Conservation (phyloP, 2,113 vertebrate species). For the Cepphus grylle region DNA sequence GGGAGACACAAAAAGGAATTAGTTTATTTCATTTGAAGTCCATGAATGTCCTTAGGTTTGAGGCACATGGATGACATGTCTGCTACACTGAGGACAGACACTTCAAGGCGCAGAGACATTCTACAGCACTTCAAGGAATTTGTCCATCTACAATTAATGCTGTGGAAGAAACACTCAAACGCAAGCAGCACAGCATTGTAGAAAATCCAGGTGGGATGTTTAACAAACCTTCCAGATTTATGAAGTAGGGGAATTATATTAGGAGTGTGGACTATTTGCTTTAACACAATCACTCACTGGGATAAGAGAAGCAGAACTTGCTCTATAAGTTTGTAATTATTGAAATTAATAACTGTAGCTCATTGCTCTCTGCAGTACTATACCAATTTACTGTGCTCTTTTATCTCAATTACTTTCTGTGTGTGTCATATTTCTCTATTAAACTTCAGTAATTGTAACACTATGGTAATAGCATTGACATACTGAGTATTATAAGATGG, state of each 20-base stretch:
- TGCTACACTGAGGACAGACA: not conserved
- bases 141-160: not conserved
- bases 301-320: slow-evolving; percentile 12
- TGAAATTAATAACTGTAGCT: slow-evolving; percentile 13
- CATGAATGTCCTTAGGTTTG: not conserved
- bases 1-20: not conserved
- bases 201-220: not conserved
- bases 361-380: not conserved
- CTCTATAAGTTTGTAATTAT: slow-evolving; percentile 20
- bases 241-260: not conserved
- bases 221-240: not conserved
- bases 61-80: not conserved
- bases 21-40: not conserved
- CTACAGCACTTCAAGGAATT: not conserved
- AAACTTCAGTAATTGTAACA: slow-evolving; percentile 46
- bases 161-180: not conserved
- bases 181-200: not conserved
- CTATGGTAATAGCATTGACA: slow-evolving; percentile 44
- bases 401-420: slow-evolving; percentile 53
- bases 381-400: slow-evolving; percentile 21
- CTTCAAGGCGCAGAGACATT: not conserved
- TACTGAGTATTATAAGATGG: slow-evolving; percentile 30
- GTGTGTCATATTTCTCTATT: slow-evolving; percentile 53
- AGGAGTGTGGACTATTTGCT: not conserved
- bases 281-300: not conserved